Conservation (phyloP, 2,113 vertebrate genomes). For the Plestiodon gilberti region DNA sequence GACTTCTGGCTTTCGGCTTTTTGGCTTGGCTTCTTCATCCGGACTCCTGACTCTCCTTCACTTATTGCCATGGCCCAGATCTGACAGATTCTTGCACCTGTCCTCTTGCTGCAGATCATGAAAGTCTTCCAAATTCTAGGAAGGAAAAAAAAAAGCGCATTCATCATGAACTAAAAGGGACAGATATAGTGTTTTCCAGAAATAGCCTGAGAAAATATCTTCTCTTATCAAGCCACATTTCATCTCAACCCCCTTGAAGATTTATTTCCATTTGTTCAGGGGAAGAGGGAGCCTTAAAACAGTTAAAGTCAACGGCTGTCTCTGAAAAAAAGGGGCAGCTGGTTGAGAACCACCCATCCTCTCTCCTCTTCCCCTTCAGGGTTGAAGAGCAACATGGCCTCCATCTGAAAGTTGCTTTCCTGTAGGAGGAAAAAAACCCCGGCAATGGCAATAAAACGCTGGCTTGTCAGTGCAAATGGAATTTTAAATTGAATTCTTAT, state of each 20-base stretch:
- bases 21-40: too few species aligned
- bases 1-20: too few species aligned
- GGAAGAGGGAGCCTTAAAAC: not conserved
- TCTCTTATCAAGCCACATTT: not conserved
- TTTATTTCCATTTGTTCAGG: not conserved
- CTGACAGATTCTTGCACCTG: too few species aligned
- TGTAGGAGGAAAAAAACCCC: constrained; percentile 50
- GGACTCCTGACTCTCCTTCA: too few species aligned
- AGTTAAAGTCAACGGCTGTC: constrained; percentile 20
- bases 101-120: too few species aligned
- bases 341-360: constrained; percentile 18
- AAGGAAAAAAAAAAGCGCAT: not conserved
- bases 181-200: not conserved
- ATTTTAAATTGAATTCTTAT: constrained; percentile 73
- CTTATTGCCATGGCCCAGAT: too few species aligned
- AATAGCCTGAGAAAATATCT: not conserved
- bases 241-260: not conserved
- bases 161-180: rapidly evolving
- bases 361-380: constrained; percentile 22
- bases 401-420: not conserved
- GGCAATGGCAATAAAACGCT: constrained; percentile 64
- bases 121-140: not conserved
- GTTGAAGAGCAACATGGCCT: not conserved
- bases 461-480: constrained; percentile 63
- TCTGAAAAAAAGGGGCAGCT: constrained; percentile 1